phyloP scores from a whole-genome alignment of 2,113 vertebrate species.

The Oreochromis niloticus region DNA sequence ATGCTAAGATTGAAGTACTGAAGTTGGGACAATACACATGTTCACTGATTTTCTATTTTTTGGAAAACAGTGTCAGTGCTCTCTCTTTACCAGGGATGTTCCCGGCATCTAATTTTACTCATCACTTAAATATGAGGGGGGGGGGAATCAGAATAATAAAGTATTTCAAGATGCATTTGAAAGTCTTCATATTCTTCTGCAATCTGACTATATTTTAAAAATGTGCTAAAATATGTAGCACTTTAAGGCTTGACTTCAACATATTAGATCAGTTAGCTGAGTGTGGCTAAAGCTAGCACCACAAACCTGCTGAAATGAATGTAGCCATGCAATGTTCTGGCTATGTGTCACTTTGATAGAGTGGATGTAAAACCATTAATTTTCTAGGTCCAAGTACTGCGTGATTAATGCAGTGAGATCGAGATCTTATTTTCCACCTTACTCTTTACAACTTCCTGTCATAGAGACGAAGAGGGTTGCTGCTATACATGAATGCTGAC shows the following conservation, averaged over 20 bases:
- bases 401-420: neutral
- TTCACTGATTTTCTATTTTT: neutral
- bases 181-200: neutral
- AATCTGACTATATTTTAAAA: neutral
- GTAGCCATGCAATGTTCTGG: neutral
- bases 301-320: neutral
- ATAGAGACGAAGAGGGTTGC: neutral
- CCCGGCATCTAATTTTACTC: neutral
- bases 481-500: neutral
- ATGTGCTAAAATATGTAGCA: neutral
- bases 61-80: neutral
- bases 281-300: neutral
- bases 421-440: neutral
- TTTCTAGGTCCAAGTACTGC: neutral
- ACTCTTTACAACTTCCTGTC: neutral
- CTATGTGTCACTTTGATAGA: neutral
- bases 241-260: neutral
- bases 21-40: neutral
- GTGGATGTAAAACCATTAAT: neutral
- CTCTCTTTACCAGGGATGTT: neutral
- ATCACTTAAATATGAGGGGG: neutral
- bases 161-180: neutral
- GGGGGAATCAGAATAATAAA: neutral
- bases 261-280: neutral
- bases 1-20: neutral